Percentiles rank a stretch among this genome's conserved stretches.
These are phyloP conservation scores for Drosophila hamatofila DNA, from an alignment of 2,888 invertebrate genomes.

Conservation along the genomic window DNA sequence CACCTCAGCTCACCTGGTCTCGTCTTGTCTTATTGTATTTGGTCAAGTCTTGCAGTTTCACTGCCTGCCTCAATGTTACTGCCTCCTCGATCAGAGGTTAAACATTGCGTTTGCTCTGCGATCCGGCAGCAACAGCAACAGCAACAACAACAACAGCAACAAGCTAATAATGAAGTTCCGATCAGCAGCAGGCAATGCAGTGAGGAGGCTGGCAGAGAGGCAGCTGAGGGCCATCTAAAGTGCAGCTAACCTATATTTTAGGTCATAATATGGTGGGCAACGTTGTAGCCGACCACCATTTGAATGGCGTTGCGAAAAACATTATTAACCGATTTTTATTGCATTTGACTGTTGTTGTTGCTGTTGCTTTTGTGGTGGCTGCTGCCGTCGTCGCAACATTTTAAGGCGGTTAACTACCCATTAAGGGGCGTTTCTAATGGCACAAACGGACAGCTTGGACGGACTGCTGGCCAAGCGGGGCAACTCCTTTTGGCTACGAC, in stretches of 20 bases:
- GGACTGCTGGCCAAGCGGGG: conserved; percentile 14
- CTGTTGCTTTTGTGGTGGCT: conserved; percentile 20
- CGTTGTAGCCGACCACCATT: conserved; percentile 54
- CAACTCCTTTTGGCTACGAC: conserved; percentile 54
- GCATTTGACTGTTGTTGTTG: conserved; percentile 49
- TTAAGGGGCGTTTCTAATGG: conserved; percentile 82
- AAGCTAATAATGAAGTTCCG: conserved; percentile 53
- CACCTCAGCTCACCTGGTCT: conserved; percentile 12
- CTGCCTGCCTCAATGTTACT: conserved; percentile 40
- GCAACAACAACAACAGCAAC: conserved; percentile 24
- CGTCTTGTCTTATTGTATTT: conserved; percentile 40
- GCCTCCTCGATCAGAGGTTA: conserved; percentile 72
- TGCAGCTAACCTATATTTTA: conserved; percentile 80
- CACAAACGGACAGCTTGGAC: conserved; percentile 47
- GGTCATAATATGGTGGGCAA: conserved; percentile 58
- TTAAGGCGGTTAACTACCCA: conserved; percentile 80
- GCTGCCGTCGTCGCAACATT: conserved; percentile 61
- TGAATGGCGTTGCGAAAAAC: conserved; percentile 81
- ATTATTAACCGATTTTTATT: conserved; percentile 82
- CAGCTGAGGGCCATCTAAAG: conserved; percentile 5
- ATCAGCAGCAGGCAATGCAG: conserved; percentile 49
- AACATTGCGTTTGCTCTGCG: conserved; percentile 61
- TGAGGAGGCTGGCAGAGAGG: neutral
- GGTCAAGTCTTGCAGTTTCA: conserved; percentile 56
- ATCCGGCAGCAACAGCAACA: conserved; percentile 29